phyloP scores from a whole-genome alignment of 2,888 invertebrate species.

The Apodemia mormo region DNA sequence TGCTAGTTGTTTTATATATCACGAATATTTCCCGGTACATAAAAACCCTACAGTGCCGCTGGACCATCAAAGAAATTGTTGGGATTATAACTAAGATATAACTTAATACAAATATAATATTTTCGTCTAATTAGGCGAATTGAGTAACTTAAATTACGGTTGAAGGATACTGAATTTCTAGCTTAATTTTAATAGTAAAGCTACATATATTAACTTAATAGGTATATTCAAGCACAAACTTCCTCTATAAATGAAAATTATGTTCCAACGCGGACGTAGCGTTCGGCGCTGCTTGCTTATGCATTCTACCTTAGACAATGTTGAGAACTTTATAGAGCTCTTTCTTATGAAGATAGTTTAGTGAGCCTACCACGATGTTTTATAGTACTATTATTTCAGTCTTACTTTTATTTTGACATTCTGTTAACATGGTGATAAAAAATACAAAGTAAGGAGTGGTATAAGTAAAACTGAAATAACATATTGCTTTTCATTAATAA shows the following conservation, averaged over 20 bases:
- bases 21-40: no score
- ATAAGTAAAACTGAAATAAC: no score
- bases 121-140: not conserved
- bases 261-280: slow-evolving; percentile 43
- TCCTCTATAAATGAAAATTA: slow-evolving; percentile 47
- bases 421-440: no score
- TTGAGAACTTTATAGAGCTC: slow-evolving; percentile 53
- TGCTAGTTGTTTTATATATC: no score
- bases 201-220: slow-evolving; percentile 24
- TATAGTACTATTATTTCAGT: not conserved
- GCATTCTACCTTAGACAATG: slow-evolving; percentile 59
- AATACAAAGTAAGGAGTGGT: no score
- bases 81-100: not conserved
- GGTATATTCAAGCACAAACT: slow-evolving; percentile 32
- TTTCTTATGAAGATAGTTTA: slow-evolving; percentile 46
- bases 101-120: slow-evolving; percentile 8
- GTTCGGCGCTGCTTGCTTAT: slow-evolving; percentile 54
- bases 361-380: not conserved
- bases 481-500: no score
- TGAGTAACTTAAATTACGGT: slow-evolving; percentile 7
- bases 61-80: not conserved
- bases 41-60: no score
- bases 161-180: slow-evolving; percentile 1
- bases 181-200: slow-evolving; percentile 9
- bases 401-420: not conserved